Percentiles rank a stretch among this genome's conserved stretches.
Evolutionary conservation across 2,888 invertebrate species (phyloP).

Genomic region (Priocnemis perturbator): DNA sequence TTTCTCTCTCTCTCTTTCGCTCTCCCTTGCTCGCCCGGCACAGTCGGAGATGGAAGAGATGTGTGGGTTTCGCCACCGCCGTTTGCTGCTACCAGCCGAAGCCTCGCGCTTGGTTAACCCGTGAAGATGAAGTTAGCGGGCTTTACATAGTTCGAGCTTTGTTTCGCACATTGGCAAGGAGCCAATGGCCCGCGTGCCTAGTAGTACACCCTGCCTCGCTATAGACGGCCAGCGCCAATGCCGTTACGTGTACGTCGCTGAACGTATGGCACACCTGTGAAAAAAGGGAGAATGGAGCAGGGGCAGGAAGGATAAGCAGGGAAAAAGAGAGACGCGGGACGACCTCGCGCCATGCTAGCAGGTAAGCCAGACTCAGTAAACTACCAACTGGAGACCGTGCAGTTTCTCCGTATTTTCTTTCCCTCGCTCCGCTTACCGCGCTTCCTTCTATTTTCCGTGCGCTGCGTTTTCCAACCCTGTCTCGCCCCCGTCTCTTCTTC

Average conservation of each 20-base stretch:
- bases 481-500: neutral
- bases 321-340: too few species aligned
- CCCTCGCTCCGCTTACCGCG: neutral
- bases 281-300: neutral
- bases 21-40: neutral
- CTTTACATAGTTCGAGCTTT: constrained; percentile 68
- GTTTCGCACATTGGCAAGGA: constrained; percentile 66
- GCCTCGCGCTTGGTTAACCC: constrained; percentile 60
- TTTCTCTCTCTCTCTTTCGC: neutral
- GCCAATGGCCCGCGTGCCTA: constrained; percentile 57
- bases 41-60: neutral
- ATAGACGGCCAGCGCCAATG: constrained; percentile 1
- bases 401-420: too few species aligned
- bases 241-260: neutral
- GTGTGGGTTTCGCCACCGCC: too few species aligned
- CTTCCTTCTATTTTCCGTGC: neutral
- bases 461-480: neutral
- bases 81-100: too few species aligned
- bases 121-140: constrained; percentile 63
- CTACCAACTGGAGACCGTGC: too few species aligned
- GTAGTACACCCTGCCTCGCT: neutral
- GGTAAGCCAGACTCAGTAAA: too few species aligned
- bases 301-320: neutral
- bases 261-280: neutral
- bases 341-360: too few species aligned